Base-by-base conservation (phyloP, 2,113 vertebrate genomes). In the Eurypyga helias region DNA sequence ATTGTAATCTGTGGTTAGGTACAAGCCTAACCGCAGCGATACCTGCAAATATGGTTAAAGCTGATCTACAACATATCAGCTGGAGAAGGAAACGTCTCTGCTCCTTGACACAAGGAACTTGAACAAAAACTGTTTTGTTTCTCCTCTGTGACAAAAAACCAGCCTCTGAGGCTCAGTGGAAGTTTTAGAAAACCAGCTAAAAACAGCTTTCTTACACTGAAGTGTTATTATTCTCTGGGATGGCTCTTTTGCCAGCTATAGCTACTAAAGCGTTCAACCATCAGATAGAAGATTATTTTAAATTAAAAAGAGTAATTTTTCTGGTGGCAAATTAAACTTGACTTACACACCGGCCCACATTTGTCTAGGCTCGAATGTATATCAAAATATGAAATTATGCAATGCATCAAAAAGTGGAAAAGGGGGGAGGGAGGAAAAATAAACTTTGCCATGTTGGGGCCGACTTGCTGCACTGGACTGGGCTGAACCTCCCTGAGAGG, bases 21-120 rank as follows among this genome's bases (percentile, higher is more conserved):
- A 36, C 46, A 58, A 57, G 33, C 43, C 76, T 67, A 87, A 90
- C 76, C 7, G 0, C 82, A 94, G 66, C 1, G 71, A 77, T 96
- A 95, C 79, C 88, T 95, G 69, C 36, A 92, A 93, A 87, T 71
- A 90, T 81, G 79, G 78, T 75, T 93, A 70, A 81, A 70, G 76
- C 76, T 92, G 90, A 93, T 93, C 90, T 83, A 46, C 67, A 78
- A 20, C 55, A 3, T 90, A 83, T 80, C 76, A 77, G 64, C 88
- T 78, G 55, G 64, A 83, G 60, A 83, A 94, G 83, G 65, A 95
- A 90, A 94, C 6, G 6, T 81, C 76, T 92, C 85, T 83, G 46
- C 55, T 90, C 38, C 75, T 93, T 83, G 75, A 60, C 71, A 93
- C 38, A 45, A 77, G 67, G 71, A 94, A 81, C 71, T 96, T 64